Conservation (phyloP, 2,797 vertebrate species). For the Lutjanus argentimaculatus region DNA sequence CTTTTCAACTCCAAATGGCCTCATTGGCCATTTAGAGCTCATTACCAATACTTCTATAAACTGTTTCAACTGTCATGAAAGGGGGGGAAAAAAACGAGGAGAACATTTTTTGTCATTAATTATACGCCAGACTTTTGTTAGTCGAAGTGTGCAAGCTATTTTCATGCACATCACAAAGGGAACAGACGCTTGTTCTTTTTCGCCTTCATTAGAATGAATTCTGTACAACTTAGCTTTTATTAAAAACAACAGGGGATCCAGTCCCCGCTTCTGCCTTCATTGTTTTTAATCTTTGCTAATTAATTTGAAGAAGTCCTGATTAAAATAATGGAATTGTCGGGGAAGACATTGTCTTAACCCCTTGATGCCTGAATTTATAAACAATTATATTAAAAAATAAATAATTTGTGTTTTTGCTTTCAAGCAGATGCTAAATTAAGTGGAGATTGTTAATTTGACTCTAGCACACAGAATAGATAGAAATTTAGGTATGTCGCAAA, state of each 20-base stretch:
- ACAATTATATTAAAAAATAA: too few species aligned
- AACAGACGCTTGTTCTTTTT: constrained; percentile 64
- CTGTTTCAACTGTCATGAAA: constrained; percentile 54
- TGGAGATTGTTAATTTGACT: too few species aligned
- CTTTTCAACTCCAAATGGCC: constrained; percentile 22
- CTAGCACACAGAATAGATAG: too few species aligned
- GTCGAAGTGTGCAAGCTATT: constrained; percentile 57
- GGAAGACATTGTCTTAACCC: constrained; percentile 59
- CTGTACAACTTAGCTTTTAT: constrained; percentile 71
- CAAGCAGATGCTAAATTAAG: too few species aligned
- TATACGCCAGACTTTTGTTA: constrained; percentile 66
- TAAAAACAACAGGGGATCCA: constrained; percentile 74
- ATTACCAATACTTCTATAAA: constrained; percentile 65
- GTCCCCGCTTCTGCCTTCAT: constrained; percentile 55
- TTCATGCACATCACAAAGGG: constrained; percentile 75
- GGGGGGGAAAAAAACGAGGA: not conserved
- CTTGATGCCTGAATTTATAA: too few species aligned
- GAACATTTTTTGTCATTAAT: constrained; percentile 61
- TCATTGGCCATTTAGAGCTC: constrained; percentile 65
- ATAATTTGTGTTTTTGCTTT: too few species aligned
- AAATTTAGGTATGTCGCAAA: too few species aligned
- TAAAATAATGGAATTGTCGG: constrained; percentile 69
- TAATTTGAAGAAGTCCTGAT: constrained; percentile 74
- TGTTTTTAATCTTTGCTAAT: constrained; percentile 80
- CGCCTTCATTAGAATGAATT: constrained; percentile 70